Percentiles rank a stretch among this genome's conserved stretches.
Conservation (phyloP, 1,140 invertebrate genomes). For the Aphelenchoides avenae region DNA sequence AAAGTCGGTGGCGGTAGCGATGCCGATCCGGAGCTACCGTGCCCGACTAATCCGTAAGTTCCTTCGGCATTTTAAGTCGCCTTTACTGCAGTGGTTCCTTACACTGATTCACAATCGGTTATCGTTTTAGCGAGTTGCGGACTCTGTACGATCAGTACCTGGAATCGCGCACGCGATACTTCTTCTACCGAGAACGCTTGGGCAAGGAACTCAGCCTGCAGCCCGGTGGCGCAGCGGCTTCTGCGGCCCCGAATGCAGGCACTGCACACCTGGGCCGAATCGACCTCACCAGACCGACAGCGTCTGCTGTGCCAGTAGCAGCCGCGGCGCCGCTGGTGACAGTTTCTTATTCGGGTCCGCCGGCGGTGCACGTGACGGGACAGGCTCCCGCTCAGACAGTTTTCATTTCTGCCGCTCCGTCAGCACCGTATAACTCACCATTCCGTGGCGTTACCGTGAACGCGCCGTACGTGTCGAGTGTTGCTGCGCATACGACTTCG, state of each 20-base stretch:
- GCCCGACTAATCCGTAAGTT: constrained; percentile 49
- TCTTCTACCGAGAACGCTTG: constrained; percentile 51
- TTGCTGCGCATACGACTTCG: too few relatives aligned
- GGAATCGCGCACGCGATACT: constrained; percentile 46
- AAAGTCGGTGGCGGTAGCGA: constrained; percentile 24
- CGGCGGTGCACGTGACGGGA: too few relatives aligned
- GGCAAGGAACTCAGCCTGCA: constrained; percentile 43
- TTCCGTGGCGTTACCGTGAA: too few relatives aligned
- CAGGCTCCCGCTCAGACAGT: too few relatives aligned
- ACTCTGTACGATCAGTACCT: constrained; percentile 51
- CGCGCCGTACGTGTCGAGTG: too few relatives aligned
- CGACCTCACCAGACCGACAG: constrained; percentile 12
- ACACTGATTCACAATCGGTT: neutral
- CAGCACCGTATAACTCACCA: too few relatives aligned
- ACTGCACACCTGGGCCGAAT: constrained; percentile 23
- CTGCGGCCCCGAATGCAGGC: neutral
- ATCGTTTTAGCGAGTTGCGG: constrained; percentile 47
- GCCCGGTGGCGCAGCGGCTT: constrained; percentile 10
- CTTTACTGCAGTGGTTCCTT: neutral
- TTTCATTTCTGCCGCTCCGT: too few relatives aligned
- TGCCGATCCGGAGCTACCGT: constrained; percentile 50
- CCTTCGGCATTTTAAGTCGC: constrained; percentile 5
- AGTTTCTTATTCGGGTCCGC: too few relatives aligned
- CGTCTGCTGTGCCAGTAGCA: too few relatives aligned
- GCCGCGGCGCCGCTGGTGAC: too few relatives aligned